Base-by-base conservation (phyloP, 2,797 vertebrate species). In the Rhynchotus rufescens region DNA sequence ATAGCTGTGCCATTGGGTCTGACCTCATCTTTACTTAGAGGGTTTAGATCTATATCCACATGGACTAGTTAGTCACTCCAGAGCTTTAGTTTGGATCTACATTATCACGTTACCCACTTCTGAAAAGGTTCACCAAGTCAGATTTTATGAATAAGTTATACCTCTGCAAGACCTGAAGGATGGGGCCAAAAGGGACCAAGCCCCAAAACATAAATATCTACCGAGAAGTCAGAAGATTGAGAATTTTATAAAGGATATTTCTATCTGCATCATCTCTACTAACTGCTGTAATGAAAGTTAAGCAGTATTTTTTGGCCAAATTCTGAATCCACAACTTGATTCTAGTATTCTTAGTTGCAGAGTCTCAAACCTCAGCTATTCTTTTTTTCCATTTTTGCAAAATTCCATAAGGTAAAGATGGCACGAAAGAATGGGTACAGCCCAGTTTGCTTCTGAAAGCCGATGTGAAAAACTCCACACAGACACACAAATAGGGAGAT, bases 381-480 rank as follows among this genome's bases (percentile, higher is more conserved):
- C 12, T 25, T n/a, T 90, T 79, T 47, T 92, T 94, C 90, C 90
- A 73, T 74, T 73, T 51, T 0, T 59, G 57, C 76, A 93, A 93
- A 94, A 94, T 91, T 95, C 79, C 76, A 78, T 3, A 19, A 60
- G 51, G 69, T 75, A 49, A 82, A 51, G 34, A 36, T 16, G 26
- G 52, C 42, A 44, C 15, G 20, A 68, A 78, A 64, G 68, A 91
- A 60, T 9, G 38, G 81, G 68, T 93, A 90, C 89, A 95, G 45
- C 54, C 77, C 51, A 2, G 38, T 64, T 75, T 80, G 49, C 75
- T 68, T 49, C n/a, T 0, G 2, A 88, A 88, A 89, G 54, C 42
- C 77, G 69, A 62, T 62, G 69, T 85, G 91, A 88, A 88, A 75
- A n/a, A 52, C 51, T 80, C 95, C 86, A 92, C 62, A 52, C 19